Evolutionary conservation across 2,797 vertebrate species (phyloP), one percentile per base, ranked within the genome.

Genomic region (Myripristis jacobus): DNA sequence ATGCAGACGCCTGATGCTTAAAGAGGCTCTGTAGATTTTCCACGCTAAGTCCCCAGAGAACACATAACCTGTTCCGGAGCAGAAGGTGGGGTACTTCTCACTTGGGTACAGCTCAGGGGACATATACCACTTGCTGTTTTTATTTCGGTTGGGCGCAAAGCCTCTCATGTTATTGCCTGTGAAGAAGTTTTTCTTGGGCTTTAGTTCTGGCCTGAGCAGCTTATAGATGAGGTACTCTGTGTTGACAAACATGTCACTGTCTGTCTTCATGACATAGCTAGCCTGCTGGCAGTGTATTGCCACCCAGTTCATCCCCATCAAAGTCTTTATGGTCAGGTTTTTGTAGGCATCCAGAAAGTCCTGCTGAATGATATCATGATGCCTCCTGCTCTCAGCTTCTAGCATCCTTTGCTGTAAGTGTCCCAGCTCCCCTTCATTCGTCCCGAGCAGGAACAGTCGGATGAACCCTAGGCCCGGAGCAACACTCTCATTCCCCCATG

Each of bases 271-370:
- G 69, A 98, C 96, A 0, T 99, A 99, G 0, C 91, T 92, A 66
- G 93, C 93, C 1, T 52, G 83, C 0, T 96, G 95, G 77, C 98
- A 99, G 71, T 97, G 93, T 4, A 91, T 92, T 15, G 96, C 94
- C 65, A 99, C 96, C 98, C 98, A 99, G 89, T 98, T 96, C 95
- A 99, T 96, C 61, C 98, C 98, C 98, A 99, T 99, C 53, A 99
- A 76, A 1, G 98, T 99, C 91, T 99, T 99, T 55, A 96, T 94
- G 11, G 98, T 99, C 79, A 99, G 91, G 81, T 99, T 99, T 61
- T 99, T 95, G 75, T 99, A 99, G 0, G 96, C 95, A 50, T 99
- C 98, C 53, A 95, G 63, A 73, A 97, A 99, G 63, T 98, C 95
- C 84, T 99, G 98, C 89, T 99, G 98, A 77, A 99, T 93, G 72